Evolutionary conservation across 2,797 vertebrate species (phyloP), one percentile per base, ranked within the genome.

Genomic region (Rhynchotus rufescens): DNA sequence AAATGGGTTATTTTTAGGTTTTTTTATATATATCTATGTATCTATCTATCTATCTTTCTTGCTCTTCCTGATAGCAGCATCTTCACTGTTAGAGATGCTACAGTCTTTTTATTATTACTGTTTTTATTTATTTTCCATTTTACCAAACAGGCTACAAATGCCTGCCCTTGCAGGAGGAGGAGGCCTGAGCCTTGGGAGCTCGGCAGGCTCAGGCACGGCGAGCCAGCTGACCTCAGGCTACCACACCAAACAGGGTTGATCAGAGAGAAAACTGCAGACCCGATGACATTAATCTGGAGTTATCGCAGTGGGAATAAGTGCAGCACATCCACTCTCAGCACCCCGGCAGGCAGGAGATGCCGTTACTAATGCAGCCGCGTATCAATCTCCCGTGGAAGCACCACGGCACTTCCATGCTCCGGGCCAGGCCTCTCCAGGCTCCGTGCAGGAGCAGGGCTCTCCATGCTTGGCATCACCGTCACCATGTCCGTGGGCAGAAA

Each of bases 351-450:
- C 42, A 88, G 38, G 34, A 84, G 47, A 34, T 38, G 21, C 23
- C 61, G 11, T 45, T 45, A 15, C 7, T 74, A 52, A 77, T 2
- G 4, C 74, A 80, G 52, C 26, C 67, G 30, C 2, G 1, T 7
- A 28, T 45, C 77, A 57, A 75, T 72, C 49, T 52, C 2, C 3
- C 0, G 0, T 2, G 44, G 38, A 56, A 83, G 21, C 10, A 67
- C 4, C 61, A 10, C 1, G 15, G 60, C 10, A 8, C 22, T 77
- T 44, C 51, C 30, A 13, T 22, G 57, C 11, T 69, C 32, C 7
- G 42, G 26, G 25, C 22, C 62, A 47, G 36, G 52, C 30, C 30
- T 56, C 54, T 12, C 17, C 4, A 10, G 54, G 6, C 52, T 17
- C 42, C 9, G 64, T 64, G 21, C 36, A 62, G 47, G 13, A 64